Conservation (phyloP, 2,113 vertebrate species). For the Eleginops maclovinus region DNA sequence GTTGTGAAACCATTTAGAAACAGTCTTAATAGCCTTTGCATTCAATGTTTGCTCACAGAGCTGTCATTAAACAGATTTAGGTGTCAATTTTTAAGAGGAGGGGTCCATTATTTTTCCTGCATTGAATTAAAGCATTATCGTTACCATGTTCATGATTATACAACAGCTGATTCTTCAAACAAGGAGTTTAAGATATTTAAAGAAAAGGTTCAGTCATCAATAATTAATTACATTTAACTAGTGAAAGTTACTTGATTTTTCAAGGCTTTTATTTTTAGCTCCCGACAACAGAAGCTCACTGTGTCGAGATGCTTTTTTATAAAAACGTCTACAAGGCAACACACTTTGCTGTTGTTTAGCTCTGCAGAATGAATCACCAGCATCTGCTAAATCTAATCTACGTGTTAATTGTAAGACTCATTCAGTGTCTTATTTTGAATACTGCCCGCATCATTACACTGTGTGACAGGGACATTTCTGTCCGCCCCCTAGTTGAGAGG, state of each 20-base stretch:
- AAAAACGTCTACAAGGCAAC: not conserved
- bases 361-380: not conserved
- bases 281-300: not conserved
- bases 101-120: conserved; percentile 2
- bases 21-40: not conserved
- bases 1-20: conserved; percentile 42
- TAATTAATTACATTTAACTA: not conserved
- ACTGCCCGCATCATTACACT: too few species aligned
- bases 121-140: not conserved
- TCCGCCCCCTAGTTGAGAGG: conserved; percentile 44
- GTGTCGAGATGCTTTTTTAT: not conserved
- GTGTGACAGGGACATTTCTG: conserved; percentile 1
- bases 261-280: not conserved
- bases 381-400: not conserved
- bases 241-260: not conserved
- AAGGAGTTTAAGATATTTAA: not conserved
- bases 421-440: too few species aligned
- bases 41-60: conserved; percentile 1
- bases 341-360: not conserved
- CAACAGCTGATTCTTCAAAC: too few species aligned
- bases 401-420: too few species aligned
- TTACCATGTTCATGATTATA: not conserved
- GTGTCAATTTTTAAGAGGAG: conserved; percentile 17
- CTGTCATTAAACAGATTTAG: not conserved
- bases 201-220: not conserved